phyloP scores from a whole-genome alignment of 1,140 invertebrate species.

The Aphis craccivora region DNA sequence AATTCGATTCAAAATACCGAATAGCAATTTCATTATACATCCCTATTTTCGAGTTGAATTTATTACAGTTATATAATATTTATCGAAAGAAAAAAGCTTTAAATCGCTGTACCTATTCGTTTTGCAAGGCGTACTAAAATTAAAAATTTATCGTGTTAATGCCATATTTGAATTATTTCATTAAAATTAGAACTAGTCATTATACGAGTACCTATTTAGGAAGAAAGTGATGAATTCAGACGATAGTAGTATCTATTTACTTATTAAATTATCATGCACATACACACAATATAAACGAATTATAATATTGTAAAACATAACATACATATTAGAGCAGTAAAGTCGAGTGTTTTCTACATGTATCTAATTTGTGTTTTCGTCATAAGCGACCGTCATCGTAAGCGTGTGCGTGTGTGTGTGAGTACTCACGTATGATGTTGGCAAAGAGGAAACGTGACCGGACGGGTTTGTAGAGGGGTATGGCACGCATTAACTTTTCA shows the following conservation, averaged over 20 bases:
- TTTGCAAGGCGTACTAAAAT: too few species aligned
- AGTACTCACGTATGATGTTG: background rate
- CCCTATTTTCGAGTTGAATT: background rate
- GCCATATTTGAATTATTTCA: too few species aligned
- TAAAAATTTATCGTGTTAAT: too few species aligned
- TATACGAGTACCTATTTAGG: too few species aligned
- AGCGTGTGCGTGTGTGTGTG: background rate
- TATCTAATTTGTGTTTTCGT: slow-evolving; percentile 8
- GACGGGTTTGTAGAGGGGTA: background rate
- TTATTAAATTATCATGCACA: background rate
- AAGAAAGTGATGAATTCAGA: background rate
- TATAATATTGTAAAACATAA: background rate
- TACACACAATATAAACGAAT: background rate
- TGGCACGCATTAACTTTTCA: slow-evolving; percentile 38
- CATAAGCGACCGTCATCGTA: background rate
- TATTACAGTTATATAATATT: background rate
- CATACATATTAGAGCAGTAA: background rate
- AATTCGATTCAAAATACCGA: background rate
- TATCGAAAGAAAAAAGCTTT: background rate
- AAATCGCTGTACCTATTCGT: too few species aligned
- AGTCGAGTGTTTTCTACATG: background rate
- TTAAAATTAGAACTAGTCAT: background rate
- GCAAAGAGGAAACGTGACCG: background rate
- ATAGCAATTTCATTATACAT: background rate
- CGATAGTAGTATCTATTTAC: background rate